Conservation (phyloP, 2,113 vertebrate species). For the Elanus axillaris region DNA sequence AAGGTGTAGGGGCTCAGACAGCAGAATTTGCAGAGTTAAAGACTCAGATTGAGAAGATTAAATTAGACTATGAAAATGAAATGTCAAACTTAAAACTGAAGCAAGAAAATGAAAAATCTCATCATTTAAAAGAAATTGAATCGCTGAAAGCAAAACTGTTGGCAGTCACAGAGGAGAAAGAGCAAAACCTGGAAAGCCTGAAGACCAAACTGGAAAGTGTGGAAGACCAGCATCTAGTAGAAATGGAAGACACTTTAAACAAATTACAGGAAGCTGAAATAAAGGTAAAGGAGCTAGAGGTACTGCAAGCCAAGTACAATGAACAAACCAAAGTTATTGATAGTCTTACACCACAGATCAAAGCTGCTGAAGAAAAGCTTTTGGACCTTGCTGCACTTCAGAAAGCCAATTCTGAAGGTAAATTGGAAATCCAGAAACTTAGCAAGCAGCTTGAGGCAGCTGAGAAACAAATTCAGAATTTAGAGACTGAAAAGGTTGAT, state of each 20-base stretch:
- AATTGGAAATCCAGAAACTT: conserved; percentile 80
- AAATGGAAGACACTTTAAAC: conserved; percentile 93
- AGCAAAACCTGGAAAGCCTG: conserved; percentile 80
- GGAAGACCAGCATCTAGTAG: conserved; percentile 95
- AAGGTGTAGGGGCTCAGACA: conserved; percentile 76
- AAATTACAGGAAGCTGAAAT: conserved; percentile 89
- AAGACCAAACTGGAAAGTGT: conserved; percentile 80
- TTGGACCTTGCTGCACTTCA: conserved; percentile 77
- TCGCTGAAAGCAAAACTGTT: conserved; percentile 72
- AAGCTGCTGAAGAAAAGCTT: conserved; percentile 79
- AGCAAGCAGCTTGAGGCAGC: conserved; percentile 80
- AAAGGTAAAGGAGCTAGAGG: conserved; percentile 90
- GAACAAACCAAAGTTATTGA: conserved; percentile 77
- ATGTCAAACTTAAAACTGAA: conserved; percentile 72
- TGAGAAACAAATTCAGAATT: conserved; percentile 74
- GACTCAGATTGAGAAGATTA: conserved; percentile 81
- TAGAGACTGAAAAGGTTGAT: conserved; percentile 73
- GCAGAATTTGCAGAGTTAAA: conserved; percentile 82
- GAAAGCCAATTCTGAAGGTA: conserved; percentile 83
- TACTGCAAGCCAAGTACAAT: conserved; percentile 68
- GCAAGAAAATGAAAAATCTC: conserved; percentile 70
- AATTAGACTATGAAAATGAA: conserved; percentile 76
- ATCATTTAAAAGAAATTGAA: conserved; percentile 72
- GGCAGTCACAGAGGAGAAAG: conserved; percentile 81
- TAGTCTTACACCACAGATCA: conserved; percentile 74